A percentile compares a stretch with the other conserved stretches of the same genome.
These are phyloP conservation scores for Nycticorax nycticorax DNA, from an alignment of 2,113 vertebrate genomes.

Conservation along the genomic window DNA sequence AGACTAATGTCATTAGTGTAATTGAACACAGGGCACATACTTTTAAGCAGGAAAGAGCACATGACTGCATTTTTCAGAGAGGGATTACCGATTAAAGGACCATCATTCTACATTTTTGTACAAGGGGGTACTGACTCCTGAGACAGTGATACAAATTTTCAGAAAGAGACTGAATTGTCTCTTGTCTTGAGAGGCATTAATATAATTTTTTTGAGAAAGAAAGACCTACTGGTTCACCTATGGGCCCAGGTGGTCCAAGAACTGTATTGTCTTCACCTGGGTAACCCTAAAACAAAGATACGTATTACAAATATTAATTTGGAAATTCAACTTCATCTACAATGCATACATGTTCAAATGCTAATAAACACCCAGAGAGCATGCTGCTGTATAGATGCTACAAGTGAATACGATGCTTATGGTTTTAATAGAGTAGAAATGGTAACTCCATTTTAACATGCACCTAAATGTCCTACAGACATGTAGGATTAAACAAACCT, in stretches of 20 bases:
- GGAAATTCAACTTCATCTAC: background rate
- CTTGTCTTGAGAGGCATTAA: conserved; percentile 14
- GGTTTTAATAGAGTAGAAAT: background rate
- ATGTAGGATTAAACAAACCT: background rate
- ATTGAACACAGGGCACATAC: background rate
- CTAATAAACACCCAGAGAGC: background rate
- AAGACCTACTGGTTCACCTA: conserved; percentile 99
- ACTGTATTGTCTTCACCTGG: conserved; percentile 89
- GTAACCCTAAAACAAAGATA: conserved; percentile 83
- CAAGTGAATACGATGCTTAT: background rate
- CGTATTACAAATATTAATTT: background rate
- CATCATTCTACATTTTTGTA: background rate
- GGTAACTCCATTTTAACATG: background rate
- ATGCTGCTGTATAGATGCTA: background rate
- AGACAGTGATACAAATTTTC: background rate
- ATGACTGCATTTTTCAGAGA: background rate
- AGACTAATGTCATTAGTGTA: background rate
- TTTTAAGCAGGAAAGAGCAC: background rate
- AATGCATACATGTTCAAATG: background rate
- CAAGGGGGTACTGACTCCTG: background rate
- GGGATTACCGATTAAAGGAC: background rate
- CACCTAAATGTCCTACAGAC: background rate
- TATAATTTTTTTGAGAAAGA: conserved; percentile 78
- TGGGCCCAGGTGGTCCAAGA: conserved; percentile 89
- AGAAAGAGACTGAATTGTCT: background rate